Evolutionary conservation across 1,140 invertebrate species (phyloP).

Genomic region (Scaptodrosophila lebanonensis): DNA sequence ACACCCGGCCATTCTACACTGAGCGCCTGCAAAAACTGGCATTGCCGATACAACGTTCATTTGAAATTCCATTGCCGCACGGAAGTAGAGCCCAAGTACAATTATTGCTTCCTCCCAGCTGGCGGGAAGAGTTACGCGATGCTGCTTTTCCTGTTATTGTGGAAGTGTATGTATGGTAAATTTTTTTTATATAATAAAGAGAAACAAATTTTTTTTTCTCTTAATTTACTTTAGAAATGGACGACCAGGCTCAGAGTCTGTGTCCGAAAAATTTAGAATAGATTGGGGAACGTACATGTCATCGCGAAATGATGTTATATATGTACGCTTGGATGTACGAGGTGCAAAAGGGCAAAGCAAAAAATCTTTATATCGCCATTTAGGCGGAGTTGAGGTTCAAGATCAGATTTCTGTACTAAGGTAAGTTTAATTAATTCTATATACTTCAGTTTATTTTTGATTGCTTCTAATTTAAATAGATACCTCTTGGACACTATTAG

Average conservation of each 20-base stretch:
- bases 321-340: conserved; percentile 91
- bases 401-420: conserved; percentile 91
- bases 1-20: conserved; percentile 83
- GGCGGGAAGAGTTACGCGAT: conserved; percentile 88
- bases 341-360: conserved; percentile 90
- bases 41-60: conserved; percentile 84
- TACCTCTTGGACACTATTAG: conserved; percentile 88
- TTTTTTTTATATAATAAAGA: not conserved
- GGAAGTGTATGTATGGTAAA: conserved; percentile 82
- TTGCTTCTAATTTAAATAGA: conserved; percentile 79
- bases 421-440: conserved; percentile 72
- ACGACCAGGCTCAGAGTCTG: conserved; percentile 90
- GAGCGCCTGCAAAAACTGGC: conserved; percentile 84
- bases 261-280: conserved; percentile 89
- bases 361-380: conserved; percentile 85
- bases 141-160: conserved; percentile 90
- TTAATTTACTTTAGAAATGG: conserved; percentile 92
- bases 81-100: conserved; percentile 88
- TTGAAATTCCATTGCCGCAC: conserved; percentile 87
- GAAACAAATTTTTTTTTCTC: conserved; percentile 14
- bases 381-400: conserved; percentile 91
- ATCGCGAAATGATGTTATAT: conserved; percentile 92
- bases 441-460: not conserved
- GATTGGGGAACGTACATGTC: conserved; percentile 96
- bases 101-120: conserved; percentile 87